These are phyloP conservation scores for Phymorhynchus buccinoides DNA, from an alignment of 1,140 invertebrate genomes.

Conservation along the genomic window DNA sequence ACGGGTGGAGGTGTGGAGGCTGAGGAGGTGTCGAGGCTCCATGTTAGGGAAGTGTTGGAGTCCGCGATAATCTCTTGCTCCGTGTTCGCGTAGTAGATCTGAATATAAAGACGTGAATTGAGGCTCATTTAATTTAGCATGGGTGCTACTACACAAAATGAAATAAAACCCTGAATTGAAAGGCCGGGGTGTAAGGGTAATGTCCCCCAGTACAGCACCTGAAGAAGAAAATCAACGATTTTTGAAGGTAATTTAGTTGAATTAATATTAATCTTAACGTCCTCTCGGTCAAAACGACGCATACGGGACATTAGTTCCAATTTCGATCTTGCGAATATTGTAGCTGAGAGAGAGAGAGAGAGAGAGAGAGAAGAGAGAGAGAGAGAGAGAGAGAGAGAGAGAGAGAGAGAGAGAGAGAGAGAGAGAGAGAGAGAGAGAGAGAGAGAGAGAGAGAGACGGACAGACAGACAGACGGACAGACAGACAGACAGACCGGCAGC, in stretches of 20 bases:
- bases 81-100: background rate
- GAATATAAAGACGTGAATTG: background rate
- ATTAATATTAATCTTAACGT: too few relatives aligned
- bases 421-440: background rate
- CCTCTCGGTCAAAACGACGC: too few relatives aligned
- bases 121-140: too few relatives aligned
- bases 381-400: too few relatives aligned
- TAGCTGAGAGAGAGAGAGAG: too few relatives aligned
- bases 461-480: too few relatives aligned
- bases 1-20: background rate
- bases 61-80: background rate
- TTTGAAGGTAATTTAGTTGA: too few relatives aligned
- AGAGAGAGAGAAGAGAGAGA: too few relatives aligned
- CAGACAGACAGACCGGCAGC: background rate
- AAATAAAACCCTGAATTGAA: too few relatives aligned
- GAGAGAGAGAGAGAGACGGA: background rate
- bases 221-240: too few relatives aligned
- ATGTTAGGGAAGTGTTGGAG: background rate
- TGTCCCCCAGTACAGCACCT: background rate
- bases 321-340: background rate
- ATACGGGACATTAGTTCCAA: too few relatives aligned
- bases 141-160: too few relatives aligned
- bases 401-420: conserved; percentile 6
- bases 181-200: background rate
- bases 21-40: background rate